Conservation (phyloP, 64 coral and sea anemone species). For the Stichodactyla helianthus region DNA sequence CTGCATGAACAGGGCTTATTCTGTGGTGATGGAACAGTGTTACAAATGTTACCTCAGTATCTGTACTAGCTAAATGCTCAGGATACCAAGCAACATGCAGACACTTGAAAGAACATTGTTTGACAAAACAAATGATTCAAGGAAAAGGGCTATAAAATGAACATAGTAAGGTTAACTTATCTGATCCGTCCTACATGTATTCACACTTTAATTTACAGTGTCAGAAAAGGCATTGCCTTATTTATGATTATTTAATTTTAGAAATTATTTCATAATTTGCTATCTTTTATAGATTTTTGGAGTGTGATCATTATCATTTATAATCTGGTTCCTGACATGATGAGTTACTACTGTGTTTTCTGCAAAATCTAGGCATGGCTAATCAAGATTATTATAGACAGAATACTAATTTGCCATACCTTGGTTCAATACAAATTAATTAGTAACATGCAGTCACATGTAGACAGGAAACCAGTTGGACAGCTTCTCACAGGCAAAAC, state of each 20-base stretch:
- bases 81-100: not conserved
- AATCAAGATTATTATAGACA: not conserved
- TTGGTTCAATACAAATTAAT: not conserved
- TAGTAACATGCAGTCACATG: not conserved
- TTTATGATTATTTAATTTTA: constrained; percentile 21
- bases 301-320: not conserved
- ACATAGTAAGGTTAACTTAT: not conserved
- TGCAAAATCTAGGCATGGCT: not conserved
- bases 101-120: not conserved
- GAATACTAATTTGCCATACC: not conserved
- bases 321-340: not conserved
- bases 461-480: not conserved
- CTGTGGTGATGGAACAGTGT: not conserved
- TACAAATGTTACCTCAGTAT: not conserved
- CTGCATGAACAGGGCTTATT: not conserved
- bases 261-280: not conserved
- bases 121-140: not conserved
- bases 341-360: not conserved
- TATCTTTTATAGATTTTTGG: not conserved
- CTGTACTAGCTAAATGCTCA: not conserved
- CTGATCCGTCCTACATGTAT: not conserved
- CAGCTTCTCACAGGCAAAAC: not conserved
- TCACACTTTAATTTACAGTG: not conserved
- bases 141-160: not conserved
- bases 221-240: constrained; percentile 11